Percentiles rank a stretch among this genome's conserved stretches.
Conservation (phyloP, 1,140 invertebrate genomes). For the Bombus turneri region DNA sequence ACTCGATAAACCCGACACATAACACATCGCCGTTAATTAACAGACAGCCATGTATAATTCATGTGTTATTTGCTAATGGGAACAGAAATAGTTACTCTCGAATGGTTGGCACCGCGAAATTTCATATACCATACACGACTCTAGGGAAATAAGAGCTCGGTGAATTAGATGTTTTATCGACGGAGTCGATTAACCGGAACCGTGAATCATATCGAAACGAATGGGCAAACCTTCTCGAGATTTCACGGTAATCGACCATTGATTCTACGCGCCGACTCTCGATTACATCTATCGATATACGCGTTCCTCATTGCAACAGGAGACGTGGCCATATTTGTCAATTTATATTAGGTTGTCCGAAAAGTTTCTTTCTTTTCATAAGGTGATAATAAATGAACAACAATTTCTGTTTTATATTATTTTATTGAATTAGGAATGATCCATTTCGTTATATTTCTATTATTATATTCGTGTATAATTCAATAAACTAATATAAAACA, state of each 20-base stretch:
- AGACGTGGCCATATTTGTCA: background rate
- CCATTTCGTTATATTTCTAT: too few relatives aligned
- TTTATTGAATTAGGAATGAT: too few relatives aligned
- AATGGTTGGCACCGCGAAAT: conserved; percentile 31
- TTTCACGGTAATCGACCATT: conserved; percentile 7
- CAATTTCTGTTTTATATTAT: too few relatives aligned
- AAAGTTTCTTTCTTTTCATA: background rate
- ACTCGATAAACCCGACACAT: conserved; percentile 51
- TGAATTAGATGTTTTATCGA: background rate
- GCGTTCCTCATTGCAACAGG: too few relatives aligned
- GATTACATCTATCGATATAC: background rate
- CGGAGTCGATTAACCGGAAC: conserved; percentile 37
- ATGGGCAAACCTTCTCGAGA: background rate
- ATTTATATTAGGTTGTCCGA: background rate
- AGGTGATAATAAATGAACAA: too few relatives aligned
- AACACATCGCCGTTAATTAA: conserved; percentile 47
- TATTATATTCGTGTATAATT: too few relatives aligned
- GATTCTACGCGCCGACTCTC: background rate
- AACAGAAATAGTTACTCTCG: conserved; percentile 40
- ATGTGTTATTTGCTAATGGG: conserved; percentile 58
- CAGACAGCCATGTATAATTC: conserved; percentile 48
- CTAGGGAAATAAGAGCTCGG: background rate
- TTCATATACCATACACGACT: conserved; percentile 3
- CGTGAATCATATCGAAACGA: conserved; percentile 33
- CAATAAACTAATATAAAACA: too few relatives aligned